Percentiles rank a stretch among this genome's conserved stretches.
Conservation (phyloP, 2,797 vertebrate species). For the Halcyon badia region DNA sequence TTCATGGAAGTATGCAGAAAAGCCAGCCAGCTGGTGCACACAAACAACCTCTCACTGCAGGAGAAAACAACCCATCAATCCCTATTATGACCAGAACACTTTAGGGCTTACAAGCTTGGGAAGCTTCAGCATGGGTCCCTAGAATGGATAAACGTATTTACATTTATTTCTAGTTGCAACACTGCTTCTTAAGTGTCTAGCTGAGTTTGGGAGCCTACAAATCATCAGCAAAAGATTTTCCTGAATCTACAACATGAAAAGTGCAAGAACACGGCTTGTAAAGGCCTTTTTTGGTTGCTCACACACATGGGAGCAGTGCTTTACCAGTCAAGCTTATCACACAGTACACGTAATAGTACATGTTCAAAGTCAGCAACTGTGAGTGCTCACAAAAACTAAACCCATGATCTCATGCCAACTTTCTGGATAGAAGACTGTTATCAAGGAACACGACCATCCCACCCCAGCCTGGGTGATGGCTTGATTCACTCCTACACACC, state of each 20-base stretch:
- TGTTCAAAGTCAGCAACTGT: background rate
- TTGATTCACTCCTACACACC: background rate
- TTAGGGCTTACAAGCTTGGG: background rate
- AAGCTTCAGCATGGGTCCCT: background rate
- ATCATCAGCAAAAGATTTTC: background rate
- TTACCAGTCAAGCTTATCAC: background rate
- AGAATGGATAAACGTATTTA: background rate
- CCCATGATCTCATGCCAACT: accelerated
- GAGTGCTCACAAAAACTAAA: background rate
- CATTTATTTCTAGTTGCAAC: background rate
- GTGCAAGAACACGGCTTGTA: background rate
- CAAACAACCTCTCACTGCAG: background rate
- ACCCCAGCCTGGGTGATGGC: background rate
- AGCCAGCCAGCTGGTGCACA: conserved; percentile 12
- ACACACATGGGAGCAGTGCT: background rate
- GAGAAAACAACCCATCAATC: background rate
- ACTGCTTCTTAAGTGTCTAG: background rate
- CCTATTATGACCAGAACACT: background rate
- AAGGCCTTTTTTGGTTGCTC: background rate
- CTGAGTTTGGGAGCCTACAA: background rate
- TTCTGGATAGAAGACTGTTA: accelerated
- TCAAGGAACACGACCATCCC: background rate
- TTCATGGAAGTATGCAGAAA: background rate
- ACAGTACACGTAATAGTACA: accelerated
- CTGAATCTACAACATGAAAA: background rate